These are phyloP conservation scores for Ramphastos sulfuratus DNA, from an alignment of 2,113 vertebrate genomes.

Conservation along the genomic window DNA sequence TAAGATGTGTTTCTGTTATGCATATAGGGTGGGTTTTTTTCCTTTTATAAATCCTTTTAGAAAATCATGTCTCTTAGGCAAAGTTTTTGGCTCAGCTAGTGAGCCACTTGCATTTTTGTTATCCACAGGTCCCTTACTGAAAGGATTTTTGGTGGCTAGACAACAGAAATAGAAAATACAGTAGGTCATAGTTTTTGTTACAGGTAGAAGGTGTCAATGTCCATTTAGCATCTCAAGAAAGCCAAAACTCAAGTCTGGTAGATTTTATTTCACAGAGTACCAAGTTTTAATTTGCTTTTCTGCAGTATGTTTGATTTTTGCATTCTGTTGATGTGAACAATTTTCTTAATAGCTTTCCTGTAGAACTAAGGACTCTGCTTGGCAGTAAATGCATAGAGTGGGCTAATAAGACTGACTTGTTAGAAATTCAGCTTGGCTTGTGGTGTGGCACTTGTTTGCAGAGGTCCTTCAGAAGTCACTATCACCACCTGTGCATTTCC, in stretches of 20 bases:
- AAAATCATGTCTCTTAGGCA: neutral
- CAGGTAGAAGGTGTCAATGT: neutral
- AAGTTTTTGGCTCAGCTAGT: neutral
- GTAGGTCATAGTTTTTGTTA: neutral
- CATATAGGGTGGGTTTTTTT: fast-evolving
- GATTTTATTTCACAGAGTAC: neutral
- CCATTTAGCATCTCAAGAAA: neutral
- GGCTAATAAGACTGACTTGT: neutral
- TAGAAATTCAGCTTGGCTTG: neutral
- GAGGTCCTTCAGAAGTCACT: neutral
- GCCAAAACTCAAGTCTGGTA: neutral
- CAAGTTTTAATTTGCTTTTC: neutral
- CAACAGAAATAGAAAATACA: neutral
- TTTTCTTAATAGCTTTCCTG: neutral
- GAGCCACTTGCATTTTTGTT: neutral
- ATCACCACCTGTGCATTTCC: neutral
- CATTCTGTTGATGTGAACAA: neutral
- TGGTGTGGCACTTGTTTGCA: neutral
- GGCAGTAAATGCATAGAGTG: neutral
- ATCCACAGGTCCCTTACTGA: neutral
- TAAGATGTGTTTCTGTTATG: fast-evolving
- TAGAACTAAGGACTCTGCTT: neutral
- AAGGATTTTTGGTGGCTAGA: neutral
- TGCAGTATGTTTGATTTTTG: neutral
- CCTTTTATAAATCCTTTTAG: neutral